These are phyloP conservation scores for Riptortus pedestris DNA, from an alignment of 1,140 invertebrate genomes.

Conservation along the genomic window DNA sequence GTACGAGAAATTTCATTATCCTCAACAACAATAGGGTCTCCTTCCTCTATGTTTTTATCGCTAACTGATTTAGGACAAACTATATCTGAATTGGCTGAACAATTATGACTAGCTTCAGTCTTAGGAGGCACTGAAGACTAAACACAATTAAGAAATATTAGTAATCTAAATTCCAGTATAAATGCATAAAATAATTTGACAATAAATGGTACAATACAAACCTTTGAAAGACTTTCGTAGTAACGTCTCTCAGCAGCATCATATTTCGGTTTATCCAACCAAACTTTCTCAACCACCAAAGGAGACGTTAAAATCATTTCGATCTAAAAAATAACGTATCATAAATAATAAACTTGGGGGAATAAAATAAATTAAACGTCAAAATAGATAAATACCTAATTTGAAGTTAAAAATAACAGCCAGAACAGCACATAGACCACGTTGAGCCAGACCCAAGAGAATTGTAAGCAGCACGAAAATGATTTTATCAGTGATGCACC, in stretches of 20 bases:
- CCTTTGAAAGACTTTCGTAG: slow-evolving; percentile 34
- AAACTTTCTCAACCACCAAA: slow-evolving; percentile 35
- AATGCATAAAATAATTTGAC: background rate
- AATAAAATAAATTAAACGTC: too few species aligned
- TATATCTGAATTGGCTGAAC: too few species aligned
- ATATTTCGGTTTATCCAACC: slow-evolving; percentile 36
- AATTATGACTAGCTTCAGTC: background rate
- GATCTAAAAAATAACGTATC: background rate
- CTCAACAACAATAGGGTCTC: too few species aligned
- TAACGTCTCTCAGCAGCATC: slow-evolving; percentile 37
- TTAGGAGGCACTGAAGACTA: background rate
- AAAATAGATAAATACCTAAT: too few species aligned
- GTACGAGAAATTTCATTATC: too few species aligned
- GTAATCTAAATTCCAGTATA: background rate
- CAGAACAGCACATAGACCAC: background rate
- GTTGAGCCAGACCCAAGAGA: too few species aligned
- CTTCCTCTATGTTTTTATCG: too few species aligned
- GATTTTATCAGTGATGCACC: too few species aligned
- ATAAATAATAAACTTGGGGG: background rate
- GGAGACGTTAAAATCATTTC: slow-evolving; percentile 16
- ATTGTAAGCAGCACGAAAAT: too few species aligned
- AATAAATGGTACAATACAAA: background rate
- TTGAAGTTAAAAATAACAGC: too few species aligned
- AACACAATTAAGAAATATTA: background rate
- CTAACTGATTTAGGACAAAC: too few species aligned